phyloP scores from a whole-genome alignment of 1,140 invertebrate species.

The Pentalonia nigronervosa region DNA sequence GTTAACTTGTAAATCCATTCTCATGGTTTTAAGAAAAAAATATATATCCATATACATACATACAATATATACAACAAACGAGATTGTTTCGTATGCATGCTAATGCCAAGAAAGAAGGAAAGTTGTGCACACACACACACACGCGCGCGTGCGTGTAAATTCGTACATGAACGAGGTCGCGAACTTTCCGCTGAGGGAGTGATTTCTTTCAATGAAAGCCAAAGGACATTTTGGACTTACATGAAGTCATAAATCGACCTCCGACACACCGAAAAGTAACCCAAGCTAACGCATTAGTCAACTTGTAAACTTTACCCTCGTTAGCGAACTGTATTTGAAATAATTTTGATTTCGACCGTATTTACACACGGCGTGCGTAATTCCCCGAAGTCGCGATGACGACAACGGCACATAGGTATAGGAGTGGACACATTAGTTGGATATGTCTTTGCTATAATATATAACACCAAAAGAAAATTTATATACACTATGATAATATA shows the following conservation, averaged over 20 bases:
- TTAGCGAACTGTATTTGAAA: conserved; percentile 22
- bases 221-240: conserved; percentile 32
- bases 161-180: background rate
- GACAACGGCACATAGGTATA: background rate
- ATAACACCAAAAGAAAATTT: background rate
- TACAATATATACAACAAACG: background rate
- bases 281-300: conserved; percentile 34
- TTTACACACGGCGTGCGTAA: background rate
- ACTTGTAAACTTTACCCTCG: conserved; percentile 54
- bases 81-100: conserved; percentile 20
- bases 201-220: conserved; percentile 19
- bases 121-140: conserved; percentile 13
- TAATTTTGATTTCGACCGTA: background rate
- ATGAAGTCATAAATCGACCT: conserved; percentile 46
- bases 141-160: too few relatives aligned
- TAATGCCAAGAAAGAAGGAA: conserved; percentile 19
- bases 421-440: background rate
- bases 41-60: background rate
- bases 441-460: background rate
- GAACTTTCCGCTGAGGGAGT: background rate
- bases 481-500: background rate
- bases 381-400: too few relatives aligned
- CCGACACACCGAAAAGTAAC: background rate
- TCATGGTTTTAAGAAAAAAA: background rate
- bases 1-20: conserved; percentile 46